These are phyloP conservation scores for Lasioglossum zephyrum DNA, from an alignment of 2,888 invertebrate genomes.

Conservation along the genomic window DNA sequence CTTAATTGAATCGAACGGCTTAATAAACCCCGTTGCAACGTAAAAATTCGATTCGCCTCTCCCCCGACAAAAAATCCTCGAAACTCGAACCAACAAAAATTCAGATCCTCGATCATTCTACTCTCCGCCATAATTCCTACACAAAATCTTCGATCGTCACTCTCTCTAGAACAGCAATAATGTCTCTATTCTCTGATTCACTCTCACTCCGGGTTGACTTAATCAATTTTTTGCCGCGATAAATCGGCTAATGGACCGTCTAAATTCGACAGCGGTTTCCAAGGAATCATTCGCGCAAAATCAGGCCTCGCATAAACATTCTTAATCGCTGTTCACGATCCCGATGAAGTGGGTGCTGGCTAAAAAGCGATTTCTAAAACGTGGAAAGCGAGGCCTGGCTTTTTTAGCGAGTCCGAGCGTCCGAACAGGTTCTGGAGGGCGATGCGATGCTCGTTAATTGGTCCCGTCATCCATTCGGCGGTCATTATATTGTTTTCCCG, in stretches of 20 bases:
- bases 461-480: slow-evolving; percentile 1
- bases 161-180: neutral
- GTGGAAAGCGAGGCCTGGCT: neutral
- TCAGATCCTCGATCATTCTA: neutral
- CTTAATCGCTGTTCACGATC: neutral
- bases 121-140: neutral
- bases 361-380: slow-evolving; percentile 12
- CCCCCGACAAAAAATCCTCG: neutral
- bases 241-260: slow-evolving; percentile 6
- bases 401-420: neutral
- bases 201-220: neutral
- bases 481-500: slow-evolving; percentile 52
- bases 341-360: neutral
- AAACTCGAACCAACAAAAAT: neutral
- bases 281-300: neutral
- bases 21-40: neutral
- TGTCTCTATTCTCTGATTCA: neutral
- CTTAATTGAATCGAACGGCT: slow-evolving; percentile 9
- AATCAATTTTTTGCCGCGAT: neutral
- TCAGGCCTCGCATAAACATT: neutral
- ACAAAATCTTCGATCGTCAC: neutral
- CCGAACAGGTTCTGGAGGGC: slow-evolving; percentile 20
- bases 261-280: neutral
- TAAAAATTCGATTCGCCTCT: neutral
- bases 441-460: neutral